Conservation (phyloP, 1,140 invertebrate species). For the Drosophila bifasciata region DNA sequence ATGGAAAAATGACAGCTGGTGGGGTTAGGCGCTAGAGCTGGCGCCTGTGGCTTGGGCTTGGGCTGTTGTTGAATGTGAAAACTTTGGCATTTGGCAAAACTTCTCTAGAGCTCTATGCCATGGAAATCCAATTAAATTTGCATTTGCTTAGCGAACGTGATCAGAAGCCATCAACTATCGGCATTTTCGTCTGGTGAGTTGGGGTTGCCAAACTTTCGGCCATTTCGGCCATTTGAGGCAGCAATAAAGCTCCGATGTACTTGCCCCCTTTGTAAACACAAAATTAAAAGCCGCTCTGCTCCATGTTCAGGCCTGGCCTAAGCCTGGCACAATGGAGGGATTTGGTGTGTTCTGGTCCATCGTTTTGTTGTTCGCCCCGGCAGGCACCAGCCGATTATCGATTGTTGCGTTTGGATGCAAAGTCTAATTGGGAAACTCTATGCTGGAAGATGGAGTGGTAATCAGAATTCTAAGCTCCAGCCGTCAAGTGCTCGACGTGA, state of each 20-base stretch:
- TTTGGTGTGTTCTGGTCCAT: conserved; percentile 1
- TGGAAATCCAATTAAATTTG: conserved; percentile 66
- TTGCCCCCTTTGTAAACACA: conserved; percentile 17
- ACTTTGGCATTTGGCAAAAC: conserved; percentile 23
- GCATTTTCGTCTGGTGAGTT: conserved; percentile 22
- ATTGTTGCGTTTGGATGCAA: conserved; percentile 21
- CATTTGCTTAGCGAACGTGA: conserved; percentile 49
- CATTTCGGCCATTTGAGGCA: conserved; percentile 16
- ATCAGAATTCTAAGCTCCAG: conserved; percentile 1
- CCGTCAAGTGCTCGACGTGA: neutral
- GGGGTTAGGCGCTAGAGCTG: too few relatives aligned
- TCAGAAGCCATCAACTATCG: conserved; percentile 38
- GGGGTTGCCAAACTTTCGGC: conserved; percentile 25
- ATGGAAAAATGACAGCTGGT: conserved; percentile 11
- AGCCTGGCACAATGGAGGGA: neutral
- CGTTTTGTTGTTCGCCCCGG: neutral
- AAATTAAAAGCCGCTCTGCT: conserved; percentile 13
- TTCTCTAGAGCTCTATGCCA: conserved; percentile 31
- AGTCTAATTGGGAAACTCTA: conserved; percentile 13
- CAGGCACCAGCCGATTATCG: conserved; percentile 14
- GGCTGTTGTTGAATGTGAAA: conserved; percentile 1
- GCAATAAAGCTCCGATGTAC: conserved; percentile 28
- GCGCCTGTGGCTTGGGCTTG: too few relatives aligned
- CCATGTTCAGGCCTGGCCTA: neutral
- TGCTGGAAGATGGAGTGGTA: conserved; percentile 2